These are phyloP conservation scores for Engraulis encrasicolus DNA, from an alignment of 2,113 vertebrate genomes.

Conservation along the genomic window DNA sequence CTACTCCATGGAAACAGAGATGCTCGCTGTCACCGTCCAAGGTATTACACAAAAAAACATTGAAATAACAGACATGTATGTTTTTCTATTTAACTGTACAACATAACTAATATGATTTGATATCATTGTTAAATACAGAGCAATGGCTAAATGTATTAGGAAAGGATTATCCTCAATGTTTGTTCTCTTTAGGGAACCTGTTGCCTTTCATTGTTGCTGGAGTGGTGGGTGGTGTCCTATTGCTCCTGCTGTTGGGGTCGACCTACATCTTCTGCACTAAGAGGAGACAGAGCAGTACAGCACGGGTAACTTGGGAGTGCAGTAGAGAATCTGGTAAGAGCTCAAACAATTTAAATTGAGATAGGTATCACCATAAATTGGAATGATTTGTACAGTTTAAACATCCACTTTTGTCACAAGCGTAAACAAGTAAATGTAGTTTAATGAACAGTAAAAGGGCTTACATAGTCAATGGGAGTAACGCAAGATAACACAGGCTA, in stretches of 20 bases:
- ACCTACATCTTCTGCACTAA: conserved; percentile 13
- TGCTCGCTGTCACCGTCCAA: neutral
- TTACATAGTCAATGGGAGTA: no score
- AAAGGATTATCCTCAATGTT: no score
- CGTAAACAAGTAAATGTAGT: no score
- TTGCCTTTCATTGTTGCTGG: conserved; percentile 16
- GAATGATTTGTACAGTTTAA: no score
- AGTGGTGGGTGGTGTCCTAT: neutral
- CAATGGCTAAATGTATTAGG: no score
- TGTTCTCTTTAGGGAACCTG: conserved; percentile 24
- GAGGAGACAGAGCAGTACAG: conserved; percentile 7
- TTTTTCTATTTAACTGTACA: no score
- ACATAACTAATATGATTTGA: no score
- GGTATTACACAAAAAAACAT: neutral
- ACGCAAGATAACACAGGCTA: no score
- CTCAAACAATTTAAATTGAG: neutral
- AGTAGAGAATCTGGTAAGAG: neutral
- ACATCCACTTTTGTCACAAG: no score
- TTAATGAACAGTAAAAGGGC: no score
- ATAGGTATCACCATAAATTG: neutral
- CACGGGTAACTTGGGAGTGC: neutral
- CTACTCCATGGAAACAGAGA: neutral
- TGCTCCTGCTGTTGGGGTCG: conserved; percentile 17
- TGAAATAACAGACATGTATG: no score
- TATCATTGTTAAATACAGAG: no score